phyloP scores from a whole-genome alignment of 2,888 invertebrate species.

The Drosophila fulvimacula region DNA sequence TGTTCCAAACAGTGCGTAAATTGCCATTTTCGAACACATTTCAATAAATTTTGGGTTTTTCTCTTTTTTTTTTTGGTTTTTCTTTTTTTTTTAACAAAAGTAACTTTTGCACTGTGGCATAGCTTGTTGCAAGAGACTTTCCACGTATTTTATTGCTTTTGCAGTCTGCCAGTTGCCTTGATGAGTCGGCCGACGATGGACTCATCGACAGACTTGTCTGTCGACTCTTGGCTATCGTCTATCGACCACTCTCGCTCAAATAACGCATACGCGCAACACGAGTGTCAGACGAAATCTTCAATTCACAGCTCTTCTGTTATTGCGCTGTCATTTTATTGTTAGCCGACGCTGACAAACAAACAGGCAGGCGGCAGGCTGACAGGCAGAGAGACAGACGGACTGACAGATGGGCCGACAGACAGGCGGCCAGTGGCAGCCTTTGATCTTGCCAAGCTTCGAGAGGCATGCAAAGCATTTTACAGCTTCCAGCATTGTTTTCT shows the following conservation, averaged over 20 bases:
- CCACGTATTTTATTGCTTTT: constrained; percentile 64
- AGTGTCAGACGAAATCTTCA: constrained; percentile 56
- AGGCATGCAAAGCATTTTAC: constrained; percentile 65
- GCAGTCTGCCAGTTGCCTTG: constrained; percentile 48
- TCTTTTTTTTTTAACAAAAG: constrained; percentile 35
- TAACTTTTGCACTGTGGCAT: constrained; percentile 36
- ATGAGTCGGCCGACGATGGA: constrained; percentile 36
- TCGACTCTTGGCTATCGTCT: constrained; percentile 9
- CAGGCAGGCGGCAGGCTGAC: constrained; percentile 7
- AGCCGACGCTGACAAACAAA: constrained; percentile 35
- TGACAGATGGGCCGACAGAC: constrained; percentile 7
- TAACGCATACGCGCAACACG: constrained; percentile 67
- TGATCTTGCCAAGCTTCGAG: constrained; percentile 55
- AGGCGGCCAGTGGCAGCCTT: constrained; percentile 36
- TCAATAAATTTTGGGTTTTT: constrained; percentile 59
- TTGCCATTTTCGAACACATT: constrained; percentile 77
- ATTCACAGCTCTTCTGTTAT: constrained; percentile 54
- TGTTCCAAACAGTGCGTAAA: constrained; percentile 74
- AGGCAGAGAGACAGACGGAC: neutral
- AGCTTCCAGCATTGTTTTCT: constrained; percentile 30
- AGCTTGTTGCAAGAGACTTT: constrained; percentile 30
- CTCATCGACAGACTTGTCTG: constrained; percentile 5
- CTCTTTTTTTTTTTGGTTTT: too few species aligned
- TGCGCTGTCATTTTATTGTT: constrained; percentile 70
- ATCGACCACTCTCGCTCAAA: constrained; percentile 31